These are phyloP conservation scores for Oreochromis spilurus DNA, from an alignment of 2,113 vertebrate species.

Conservation along the genomic window DNA sequence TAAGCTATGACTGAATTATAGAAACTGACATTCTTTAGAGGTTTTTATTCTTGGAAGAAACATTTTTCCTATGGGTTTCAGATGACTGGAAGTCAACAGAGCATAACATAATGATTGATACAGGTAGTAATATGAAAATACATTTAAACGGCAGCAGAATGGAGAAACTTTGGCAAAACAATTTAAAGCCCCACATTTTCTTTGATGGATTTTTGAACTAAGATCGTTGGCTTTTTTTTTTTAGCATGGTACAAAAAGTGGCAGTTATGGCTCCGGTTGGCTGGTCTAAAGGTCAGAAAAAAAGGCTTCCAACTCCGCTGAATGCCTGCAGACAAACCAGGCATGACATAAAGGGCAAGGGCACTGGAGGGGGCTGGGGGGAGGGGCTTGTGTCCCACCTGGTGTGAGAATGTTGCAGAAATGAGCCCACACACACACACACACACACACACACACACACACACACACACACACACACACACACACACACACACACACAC, in stretches of 20 bases:
- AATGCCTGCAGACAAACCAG: conserved; percentile 37
- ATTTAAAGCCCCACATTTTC: neutral
- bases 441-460: neutral
- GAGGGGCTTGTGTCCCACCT: neutral
- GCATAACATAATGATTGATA: neutral
- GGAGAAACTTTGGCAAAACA: neutral
- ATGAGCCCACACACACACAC: neutral
- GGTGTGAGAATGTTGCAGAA: neutral
- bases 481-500: neutral
- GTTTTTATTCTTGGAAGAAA: neutral
- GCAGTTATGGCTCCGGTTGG: neutral
- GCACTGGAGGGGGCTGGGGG: neutral
- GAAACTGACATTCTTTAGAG: neutral
- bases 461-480: neutral
- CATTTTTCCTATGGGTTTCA: neutral
- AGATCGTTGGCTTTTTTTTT: neutral
- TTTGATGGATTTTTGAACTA: neutral
- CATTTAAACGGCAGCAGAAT: neutral
- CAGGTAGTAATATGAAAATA: neutral
- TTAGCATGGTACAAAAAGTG: neutral
- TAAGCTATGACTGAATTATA: neutral
- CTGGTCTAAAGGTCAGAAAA: conserved; percentile 20
- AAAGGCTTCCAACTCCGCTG: conserved; percentile 1
- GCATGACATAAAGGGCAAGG: conserved; percentile 33
- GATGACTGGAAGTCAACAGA: neutral